Evolutionary conservation across 2,888 invertebrate species (phyloP).

Genomic region (Drosophila falleni): DNA sequence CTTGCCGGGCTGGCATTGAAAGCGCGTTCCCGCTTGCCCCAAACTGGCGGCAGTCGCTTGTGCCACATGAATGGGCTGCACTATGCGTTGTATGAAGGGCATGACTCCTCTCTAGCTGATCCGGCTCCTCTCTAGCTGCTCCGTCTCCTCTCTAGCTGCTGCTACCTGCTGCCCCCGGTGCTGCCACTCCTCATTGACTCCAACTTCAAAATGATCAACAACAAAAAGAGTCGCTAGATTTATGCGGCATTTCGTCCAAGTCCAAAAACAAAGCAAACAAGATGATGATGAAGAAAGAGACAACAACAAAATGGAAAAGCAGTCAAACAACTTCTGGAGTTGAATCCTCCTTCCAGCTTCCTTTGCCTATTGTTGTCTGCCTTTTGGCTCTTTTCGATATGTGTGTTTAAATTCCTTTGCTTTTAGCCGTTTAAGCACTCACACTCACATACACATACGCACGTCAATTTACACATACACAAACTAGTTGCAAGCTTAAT

Average conservation of each 20-base stretch:
- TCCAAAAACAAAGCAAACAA: conserved; percentile 4
- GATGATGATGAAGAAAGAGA: conserved; percentile 4
- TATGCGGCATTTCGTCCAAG: conserved; percentile 39
- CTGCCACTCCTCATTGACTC: conserved; percentile 21
- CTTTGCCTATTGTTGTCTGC: conserved; percentile 71
- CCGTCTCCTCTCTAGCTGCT: background rate
- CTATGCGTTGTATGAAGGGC: conserved; percentile 94
- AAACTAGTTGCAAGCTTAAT: conserved; percentile 70
- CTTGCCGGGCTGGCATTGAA: conserved; percentile 79
- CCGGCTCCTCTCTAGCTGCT: conserved; percentile 10
- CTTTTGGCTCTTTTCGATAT: conserved; percentile 49
- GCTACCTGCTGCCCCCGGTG: no score
- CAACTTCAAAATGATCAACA: conserved; percentile 9
- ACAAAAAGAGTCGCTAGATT: conserved; percentile 21
- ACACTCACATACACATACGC: conserved; percentile 36
- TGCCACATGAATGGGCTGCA: conserved; percentile 93
- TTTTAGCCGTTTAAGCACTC: conserved; percentile 44
- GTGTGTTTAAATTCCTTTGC: conserved; percentile 62
- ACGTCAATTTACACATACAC: conserved; percentile 25
- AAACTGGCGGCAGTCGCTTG: conserved; percentile 84
- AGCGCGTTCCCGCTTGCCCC: conserved; percentile 66
- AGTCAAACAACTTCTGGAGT: conserved; percentile 80
- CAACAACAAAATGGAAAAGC: conserved; percentile 51
- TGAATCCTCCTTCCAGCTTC: conserved; percentile 59
- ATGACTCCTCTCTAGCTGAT: conserved; percentile 85